phyloP scores from a whole-genome alignment of 2,113 vertebrate species.

The Cochlearius cochlearius region DNA sequence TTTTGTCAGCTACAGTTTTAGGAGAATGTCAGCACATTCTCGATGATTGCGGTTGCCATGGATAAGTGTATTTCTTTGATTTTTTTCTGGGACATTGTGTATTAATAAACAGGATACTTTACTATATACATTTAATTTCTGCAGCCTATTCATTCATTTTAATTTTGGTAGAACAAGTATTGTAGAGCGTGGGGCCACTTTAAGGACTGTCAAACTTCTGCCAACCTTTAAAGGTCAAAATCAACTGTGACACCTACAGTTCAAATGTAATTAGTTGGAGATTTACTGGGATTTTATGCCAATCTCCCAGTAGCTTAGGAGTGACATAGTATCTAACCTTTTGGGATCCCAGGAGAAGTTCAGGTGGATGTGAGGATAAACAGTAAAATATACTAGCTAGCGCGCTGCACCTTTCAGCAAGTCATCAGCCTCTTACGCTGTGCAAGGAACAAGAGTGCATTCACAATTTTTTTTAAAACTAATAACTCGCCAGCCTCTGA shows the following conservation, averaged over 20 bases:
- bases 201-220: constrained; percentile 66
- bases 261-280: constrained; percentile 79
- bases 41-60: constrained; percentile 28
- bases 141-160: not conserved
- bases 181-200: not conserved
- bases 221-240: constrained; percentile 74
- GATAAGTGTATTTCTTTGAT: constrained; percentile 16
- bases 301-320: constrained; percentile 70
- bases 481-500: not conserved
- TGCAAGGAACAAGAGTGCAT: not conserved
- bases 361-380: constrained; percentile 68
- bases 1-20: constrained; percentile 46
- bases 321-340: constrained; percentile 69
- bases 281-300: constrained; percentile 74
- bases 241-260: constrained; percentile 69
- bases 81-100: constrained; percentile 4
- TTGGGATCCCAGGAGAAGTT: constrained; percentile 60
- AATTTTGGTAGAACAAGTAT: not conserved
- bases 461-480: not conserved
- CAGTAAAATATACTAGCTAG: constrained; percentile 45
- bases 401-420: not conserved
- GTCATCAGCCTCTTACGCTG: not conserved
- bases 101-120: constrained; percentile 8
- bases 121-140: not conserved
- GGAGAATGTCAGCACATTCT: constrained; percentile 12